Conservation (phyloP, 2,888 invertebrate genomes). For the Mythimna ferrago region DNA sequence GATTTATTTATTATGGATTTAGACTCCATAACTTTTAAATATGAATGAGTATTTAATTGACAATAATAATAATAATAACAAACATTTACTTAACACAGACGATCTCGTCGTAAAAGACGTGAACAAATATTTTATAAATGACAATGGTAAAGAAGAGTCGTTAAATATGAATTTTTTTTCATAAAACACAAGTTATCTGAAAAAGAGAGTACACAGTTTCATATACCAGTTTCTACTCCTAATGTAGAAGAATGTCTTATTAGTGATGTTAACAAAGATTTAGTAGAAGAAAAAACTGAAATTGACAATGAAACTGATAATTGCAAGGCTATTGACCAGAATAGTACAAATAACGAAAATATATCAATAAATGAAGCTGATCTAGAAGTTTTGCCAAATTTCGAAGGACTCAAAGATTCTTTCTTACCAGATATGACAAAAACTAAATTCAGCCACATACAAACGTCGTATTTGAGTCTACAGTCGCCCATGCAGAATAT, state of each 20-base stretch:
- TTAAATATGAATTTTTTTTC: constrained; percentile 81
- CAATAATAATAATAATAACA: constrained; percentile 68
- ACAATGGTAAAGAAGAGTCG: constrained; percentile 70
- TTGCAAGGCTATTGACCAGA: constrained; percentile 52
- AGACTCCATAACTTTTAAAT: constrained; percentile 79
- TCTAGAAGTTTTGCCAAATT: constrained; percentile 82
- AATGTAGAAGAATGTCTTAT: constrained; percentile 74
- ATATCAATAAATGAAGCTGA: constrained; percentile 81
- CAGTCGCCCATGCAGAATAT: constrained; percentile 85
- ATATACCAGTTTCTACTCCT: constrained; percentile 70
- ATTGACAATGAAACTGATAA: constrained; percentile 42
- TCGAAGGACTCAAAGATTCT: constrained; percentile 85
- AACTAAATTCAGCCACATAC: constrained; percentile 79
- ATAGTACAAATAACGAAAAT: constrained; percentile 68
- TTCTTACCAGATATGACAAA: constrained; percentile 83
- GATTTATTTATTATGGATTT: too few species aligned
- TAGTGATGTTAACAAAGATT: constrained; percentile 55
- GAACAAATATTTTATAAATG: constrained; percentile 87
- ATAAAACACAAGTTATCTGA: constrained; percentile 75
- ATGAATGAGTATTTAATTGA: constrained; percentile 87
- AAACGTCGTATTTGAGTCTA: constrained; percentile 84
- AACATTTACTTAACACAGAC: constrained; percentile 76
- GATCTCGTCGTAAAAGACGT: constrained; percentile 84
- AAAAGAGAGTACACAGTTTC: constrained; percentile 69
- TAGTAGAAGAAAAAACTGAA: constrained; percentile 48